A percentile compares a stretch with the other conserved stretches of the same genome.
Conservation (phyloP, 2,797 vertebrate genomes). For the Ptychobarbus kaznakovi region DNA sequence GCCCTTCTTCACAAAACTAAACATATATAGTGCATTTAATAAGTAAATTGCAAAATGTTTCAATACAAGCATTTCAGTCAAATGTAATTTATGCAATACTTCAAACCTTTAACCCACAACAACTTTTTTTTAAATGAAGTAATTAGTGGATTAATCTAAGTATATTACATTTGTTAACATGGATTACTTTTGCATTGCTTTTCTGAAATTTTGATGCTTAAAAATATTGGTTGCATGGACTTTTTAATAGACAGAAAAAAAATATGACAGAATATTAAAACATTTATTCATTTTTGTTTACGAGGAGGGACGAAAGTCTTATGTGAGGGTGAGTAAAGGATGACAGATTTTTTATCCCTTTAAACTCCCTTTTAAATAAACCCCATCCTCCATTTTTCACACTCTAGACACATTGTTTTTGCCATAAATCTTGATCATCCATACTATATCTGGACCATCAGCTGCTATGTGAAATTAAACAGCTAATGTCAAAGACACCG, state of each 20-base stretch:
- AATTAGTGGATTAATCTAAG: not conserved
- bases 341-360: not conserved
- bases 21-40: too few relatives aligned
- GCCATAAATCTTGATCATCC: not conserved
- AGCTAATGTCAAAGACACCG: not conserved
- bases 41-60: too few relatives aligned
- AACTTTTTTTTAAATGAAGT: too few relatives aligned
- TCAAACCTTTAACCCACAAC: too few relatives aligned
- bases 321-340: not conserved
- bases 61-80: too few relatives aligned
- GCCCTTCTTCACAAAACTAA: too few relatives aligned
- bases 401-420: not conserved
- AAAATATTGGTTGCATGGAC: too few relatives aligned
- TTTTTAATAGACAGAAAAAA: not conserved
- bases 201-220: too few relatives aligned
- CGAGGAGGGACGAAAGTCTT: not conserved
- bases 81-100: too few relatives aligned
- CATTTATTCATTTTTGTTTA: not conserved
- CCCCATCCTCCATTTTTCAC: not conserved
- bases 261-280: not conserved
- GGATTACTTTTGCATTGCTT: too few relatives aligned
- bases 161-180: too few relatives aligned
- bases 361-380: not conserved
- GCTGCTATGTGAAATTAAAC: conserved; percentile 9
- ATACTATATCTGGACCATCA: not conserved